phyloP scores from a whole-genome alignment of 2,113 vertebrate species.

The Laticauda laticaudata region DNA sequence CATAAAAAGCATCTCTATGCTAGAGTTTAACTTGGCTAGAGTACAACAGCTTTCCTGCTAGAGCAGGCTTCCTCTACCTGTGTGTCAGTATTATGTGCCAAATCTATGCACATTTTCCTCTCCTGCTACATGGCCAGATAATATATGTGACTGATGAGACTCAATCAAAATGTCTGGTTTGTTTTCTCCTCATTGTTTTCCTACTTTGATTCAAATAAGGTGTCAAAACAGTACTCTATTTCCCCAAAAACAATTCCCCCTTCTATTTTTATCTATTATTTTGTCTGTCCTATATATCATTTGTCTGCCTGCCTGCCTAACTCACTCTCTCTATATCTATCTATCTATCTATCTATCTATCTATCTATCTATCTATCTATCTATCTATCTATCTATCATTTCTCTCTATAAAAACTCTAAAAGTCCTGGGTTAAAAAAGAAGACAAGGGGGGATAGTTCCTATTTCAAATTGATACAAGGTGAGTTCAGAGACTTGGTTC shows the following conservation, averaged over 20 bases:
- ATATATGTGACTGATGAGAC: not conserved
- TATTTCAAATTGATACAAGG: not conserved
- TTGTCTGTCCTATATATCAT: not conserved
- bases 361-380: no score
- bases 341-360: not conserved
- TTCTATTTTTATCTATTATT: not conserved
- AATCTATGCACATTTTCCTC: not conserved
- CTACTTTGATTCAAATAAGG: not conserved
- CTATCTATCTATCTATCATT: not conserved
- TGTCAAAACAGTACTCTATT: not conserved
- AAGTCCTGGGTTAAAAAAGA: not conserved
- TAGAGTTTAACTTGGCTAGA: conserved; percentile 29
- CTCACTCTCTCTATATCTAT: not conserved
- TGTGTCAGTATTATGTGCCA: conserved; percentile 21
- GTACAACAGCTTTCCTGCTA: conserved; percentile 11
- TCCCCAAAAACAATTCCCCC: not conserved
- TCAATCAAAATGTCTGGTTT: not conserved
- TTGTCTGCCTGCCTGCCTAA: not conserved
- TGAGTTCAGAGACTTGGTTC: not conserved
- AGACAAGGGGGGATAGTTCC: not conserved
- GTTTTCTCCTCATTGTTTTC: not conserved
- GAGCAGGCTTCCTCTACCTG: conserved; percentile 13
- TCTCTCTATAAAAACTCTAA: not conserved
- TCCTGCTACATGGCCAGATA: conserved; percentile 1
- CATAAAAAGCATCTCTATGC: conserved; percentile 25